Evolutionary conservation across 2,797 vertebrate species (phyloP).

Genomic region (Chromobotia macracanthus): DNA sequence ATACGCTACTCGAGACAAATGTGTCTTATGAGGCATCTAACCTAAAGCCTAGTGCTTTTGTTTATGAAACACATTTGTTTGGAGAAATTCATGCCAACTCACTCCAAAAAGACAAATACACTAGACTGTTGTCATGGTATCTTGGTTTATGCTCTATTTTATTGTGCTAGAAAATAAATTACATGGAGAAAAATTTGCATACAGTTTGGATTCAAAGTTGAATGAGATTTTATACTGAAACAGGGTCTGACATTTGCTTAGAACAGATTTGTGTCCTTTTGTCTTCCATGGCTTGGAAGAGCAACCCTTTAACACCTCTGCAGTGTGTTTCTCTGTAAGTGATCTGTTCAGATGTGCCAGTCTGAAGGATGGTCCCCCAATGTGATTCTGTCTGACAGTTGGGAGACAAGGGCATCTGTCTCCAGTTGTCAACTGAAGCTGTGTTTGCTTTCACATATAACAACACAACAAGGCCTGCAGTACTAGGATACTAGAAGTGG

Average conservation of each 20-base stretch:
- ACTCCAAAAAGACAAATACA: constrained; percentile 15
- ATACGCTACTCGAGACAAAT: constrained; percentile 30
- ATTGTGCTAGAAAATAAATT: constrained; percentile 5
- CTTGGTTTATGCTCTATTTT: neutral
- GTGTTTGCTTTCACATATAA: constrained; percentile 10
- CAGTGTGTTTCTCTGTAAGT: neutral
- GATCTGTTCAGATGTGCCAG: constrained; percentile 9
- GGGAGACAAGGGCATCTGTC: constrained; percentile 40
- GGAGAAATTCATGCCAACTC: constrained; percentile 8
- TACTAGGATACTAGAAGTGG: neutral
- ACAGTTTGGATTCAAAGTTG: neutral
- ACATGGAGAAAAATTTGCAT: neutral
- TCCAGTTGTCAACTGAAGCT: constrained; percentile 24
- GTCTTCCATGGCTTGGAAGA: constrained; percentile 8
- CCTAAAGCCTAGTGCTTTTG: neutral
- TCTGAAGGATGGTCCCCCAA: constrained; percentile 24
- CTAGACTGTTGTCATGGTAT: neutral
- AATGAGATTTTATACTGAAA: constrained; percentile 11
- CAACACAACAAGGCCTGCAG: neutral
- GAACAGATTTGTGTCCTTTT: constrained; percentile 3
- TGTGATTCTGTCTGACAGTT: constrained; percentile 29
- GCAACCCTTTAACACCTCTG: constrained; percentile 5
- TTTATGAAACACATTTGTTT: constrained; percentile 40
- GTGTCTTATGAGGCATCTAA: constrained; percentile 17
- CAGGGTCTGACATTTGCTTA: constrained; percentile 2